Percentiles rank a stretch among this genome's conserved stretches.
phyloP scores from a whole-genome alignment of 2,888 invertebrate species.

The Rhamnusium bicolor region DNA sequence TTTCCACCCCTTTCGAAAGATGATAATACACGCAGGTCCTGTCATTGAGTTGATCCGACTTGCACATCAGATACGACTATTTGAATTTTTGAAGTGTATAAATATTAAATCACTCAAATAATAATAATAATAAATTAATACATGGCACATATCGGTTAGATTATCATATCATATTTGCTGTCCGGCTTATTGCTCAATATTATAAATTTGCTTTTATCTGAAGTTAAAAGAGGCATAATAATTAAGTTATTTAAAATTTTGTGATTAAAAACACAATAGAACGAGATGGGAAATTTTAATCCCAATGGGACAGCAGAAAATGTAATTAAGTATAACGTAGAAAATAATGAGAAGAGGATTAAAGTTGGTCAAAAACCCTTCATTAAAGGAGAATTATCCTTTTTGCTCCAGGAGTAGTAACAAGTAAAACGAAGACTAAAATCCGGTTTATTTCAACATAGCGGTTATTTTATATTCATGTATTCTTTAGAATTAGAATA shows the following conservation, averaged over 20 bases:
- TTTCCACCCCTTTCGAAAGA: no score
- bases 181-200: background rate
- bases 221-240: conserved; percentile 1
- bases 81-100: no score
- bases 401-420: conserved; percentile 2
- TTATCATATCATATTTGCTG: no score
- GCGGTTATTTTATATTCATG: background rate
- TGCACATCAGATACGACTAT: no score
- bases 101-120: no score
- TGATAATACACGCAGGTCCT: no score
- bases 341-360: conserved; percentile 30
- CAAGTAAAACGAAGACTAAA: background rate
- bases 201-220: background rate
- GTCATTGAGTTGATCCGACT: no score
- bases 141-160: no score
- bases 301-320: conserved; percentile 22
- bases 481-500: background rate
- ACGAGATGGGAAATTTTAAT: conserved; percentile 14
- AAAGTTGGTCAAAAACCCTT: conserved; percentile 37
- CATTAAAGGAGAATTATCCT: conserved; percentile 36
- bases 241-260: conserved; percentile 20
- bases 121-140: no score
- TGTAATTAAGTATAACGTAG: conserved; percentile 32
- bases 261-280: conserved; percentile 7
- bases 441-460: background rate